Base-by-base conservation (phyloP, 2,888 invertebrate genomes). In the Apotomis betuletana region DNA sequence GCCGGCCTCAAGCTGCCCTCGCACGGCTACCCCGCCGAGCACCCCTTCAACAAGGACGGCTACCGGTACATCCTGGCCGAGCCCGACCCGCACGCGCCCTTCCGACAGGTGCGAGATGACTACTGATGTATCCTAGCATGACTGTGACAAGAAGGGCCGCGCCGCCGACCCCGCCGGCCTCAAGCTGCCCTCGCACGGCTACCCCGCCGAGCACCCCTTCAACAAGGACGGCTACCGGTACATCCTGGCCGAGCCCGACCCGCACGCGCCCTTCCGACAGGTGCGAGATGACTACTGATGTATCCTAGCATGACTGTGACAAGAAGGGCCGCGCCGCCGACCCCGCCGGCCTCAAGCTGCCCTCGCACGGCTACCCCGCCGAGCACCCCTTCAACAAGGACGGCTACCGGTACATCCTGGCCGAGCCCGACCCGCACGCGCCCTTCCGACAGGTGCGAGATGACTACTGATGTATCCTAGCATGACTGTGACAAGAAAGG, bases 341-440 rank as follows among this genome's bases (percentile, higher is more conserved):
- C 12, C 71, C 89, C 69, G 92, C 95, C 0, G 94, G 96, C 0
- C 94, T 96, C 0, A 97, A 97, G 87, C 91, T 99, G 67, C 98
- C 98, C 4, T 96, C 98, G 0, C 98, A 98, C 87, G 99, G 99
- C 0, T 99, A 99, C 90, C 99, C 99, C 0, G 94, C 98, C 8
- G 99, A 99, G 82, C 99, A 99, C 91, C 99, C 99, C 0, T 99
- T 97, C 86, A 99, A 99, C 85, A 99, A 99, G 89, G 99, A 99
- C 90, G 99, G 99, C 0, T 99, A 99, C 87, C 95, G 99, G 74
- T 99, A 99, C 84, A 96, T 98, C 77, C 91, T 99, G 69, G 99
- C 99, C 0, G 99, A 99, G 88, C 98, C 99, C 0, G 99, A 99
- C 91, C 98, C 98, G 0, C 98, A 99, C 89, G 99, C 99, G 51